Base-by-base conservation (phyloP, 2,797 vertebrate genomes). In the Pangasius djambal region DNA sequence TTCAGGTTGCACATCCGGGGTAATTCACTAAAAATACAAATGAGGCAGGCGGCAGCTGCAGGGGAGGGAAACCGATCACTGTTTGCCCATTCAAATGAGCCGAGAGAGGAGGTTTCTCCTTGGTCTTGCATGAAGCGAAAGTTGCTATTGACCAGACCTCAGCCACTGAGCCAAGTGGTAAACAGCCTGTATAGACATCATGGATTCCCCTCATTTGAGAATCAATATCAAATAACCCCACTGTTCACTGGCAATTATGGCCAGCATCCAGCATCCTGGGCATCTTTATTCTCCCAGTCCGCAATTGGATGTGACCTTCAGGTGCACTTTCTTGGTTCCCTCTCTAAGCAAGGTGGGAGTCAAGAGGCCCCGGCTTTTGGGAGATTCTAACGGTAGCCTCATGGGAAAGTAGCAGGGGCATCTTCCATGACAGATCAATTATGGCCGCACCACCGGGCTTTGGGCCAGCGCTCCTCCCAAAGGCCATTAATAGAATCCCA, bases 351-450 rank as follows among this genome's bases (percentile, higher is more conserved):
- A 82, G 90, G 93, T 93, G 93, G 92, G 93, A 93, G 50, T 85
- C 67, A 61, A 72, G 50, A 55, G 88, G 91, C 88, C 92, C 92
- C 87, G 91, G 86, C 94, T 90, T 91, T 92, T 90, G 88, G 89
- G 94, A 94, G 94, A 94, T 95, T 96, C 94, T 94, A 95, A 95
- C 94, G 93, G 94, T 79, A 95, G 95, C 95, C 95, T 93, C 92
- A 90, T 93, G 95, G 95, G 96, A 96, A 92, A 93, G 93, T 91
- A 88, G 93, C 34, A 92, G 95, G 92, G 94, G 93, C 94, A 95
- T 96, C 96, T 96, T 95, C 95, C 95, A 95, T 96, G 96, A 96
- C 96, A 95, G 95, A 96, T 96, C 96, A 96, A 96, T 96, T 96
- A 95, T 94, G 95, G 95, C 94, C 94, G 94, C 94, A 95, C 94